These are phyloP conservation scores for Ptychadena robeensis DNA, from an alignment of 2,797 vertebrate species.

Conservation along the genomic window DNA sequence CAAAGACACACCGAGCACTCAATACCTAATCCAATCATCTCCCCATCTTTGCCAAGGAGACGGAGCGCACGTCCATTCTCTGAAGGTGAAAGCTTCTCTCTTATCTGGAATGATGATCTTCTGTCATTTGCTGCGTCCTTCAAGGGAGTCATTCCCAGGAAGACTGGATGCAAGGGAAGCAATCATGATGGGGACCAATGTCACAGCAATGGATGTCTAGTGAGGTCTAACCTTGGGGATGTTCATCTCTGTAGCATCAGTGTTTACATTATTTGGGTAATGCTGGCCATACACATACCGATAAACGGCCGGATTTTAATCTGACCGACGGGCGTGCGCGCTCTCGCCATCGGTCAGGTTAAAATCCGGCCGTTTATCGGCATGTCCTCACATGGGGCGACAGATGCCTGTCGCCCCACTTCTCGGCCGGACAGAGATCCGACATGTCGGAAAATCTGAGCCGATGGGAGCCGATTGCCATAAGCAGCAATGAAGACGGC, in stretches of 20 bases:
- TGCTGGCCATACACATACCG: no score
- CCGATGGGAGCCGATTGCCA: no score
- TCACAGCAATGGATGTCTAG: not conserved
- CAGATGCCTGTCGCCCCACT: no score
- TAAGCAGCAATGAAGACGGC: no score
- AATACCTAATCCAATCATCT: conserved; percentile 1
- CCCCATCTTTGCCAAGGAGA: not conserved
- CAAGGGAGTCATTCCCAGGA: conserved; percentile 3
- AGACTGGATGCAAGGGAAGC: conserved; percentile 4
- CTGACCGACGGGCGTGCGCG: no score
- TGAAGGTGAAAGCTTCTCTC: conserved; percentile 24
- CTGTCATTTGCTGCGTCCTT: conserved; percentile 30
- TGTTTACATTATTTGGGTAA: not conserved
- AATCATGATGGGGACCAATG: not conserved
- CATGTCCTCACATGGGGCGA: no score
- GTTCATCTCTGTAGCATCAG: not conserved
- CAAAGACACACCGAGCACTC: not conserved
- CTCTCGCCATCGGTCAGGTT: no score
- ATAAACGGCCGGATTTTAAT: no score
- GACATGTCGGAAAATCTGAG: no score
- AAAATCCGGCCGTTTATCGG: no score
- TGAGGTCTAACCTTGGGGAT: not conserved
- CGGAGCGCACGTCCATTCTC: not conserved
- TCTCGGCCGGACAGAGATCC: no score
- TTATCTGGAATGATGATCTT: conserved; percentile 8